A percentile compares a stretch with the other conserved stretches of the same genome.
phyloP scores from a whole-genome alignment of 2,888 invertebrate genomes.

The Cartodere bifasciata region DNA sequence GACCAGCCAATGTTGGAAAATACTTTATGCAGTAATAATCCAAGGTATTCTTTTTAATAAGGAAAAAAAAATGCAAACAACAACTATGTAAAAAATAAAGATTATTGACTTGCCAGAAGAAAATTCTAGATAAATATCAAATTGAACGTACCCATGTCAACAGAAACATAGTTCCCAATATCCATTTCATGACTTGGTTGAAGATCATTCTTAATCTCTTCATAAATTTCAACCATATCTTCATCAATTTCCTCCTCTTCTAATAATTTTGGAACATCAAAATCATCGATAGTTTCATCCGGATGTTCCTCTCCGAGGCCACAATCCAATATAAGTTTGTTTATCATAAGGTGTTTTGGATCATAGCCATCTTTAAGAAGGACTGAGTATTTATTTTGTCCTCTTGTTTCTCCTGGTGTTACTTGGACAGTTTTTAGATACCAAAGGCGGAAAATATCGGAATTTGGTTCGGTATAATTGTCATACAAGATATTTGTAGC shows the following conservation, averaged over 20 bases:
- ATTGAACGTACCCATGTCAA: no score
- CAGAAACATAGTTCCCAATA: no score
- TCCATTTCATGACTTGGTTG: no score
- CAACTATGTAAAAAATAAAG: no score
- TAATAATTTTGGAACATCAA: constrained; percentile 15
- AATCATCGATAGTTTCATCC: constrained; percentile 18
- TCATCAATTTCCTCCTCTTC: constrained; percentile 7
- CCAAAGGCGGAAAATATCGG: constrained; percentile 34
- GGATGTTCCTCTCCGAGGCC: constrained; percentile 33
- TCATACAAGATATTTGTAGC: constrained; percentile 41
- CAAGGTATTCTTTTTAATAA: no score
- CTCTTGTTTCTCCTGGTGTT: constrained; percentile 18
- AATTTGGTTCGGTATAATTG: constrained; percentile 32
- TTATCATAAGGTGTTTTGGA: constrained; percentile 36
- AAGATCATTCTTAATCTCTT: constrained; percentile 5
- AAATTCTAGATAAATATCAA: no score
- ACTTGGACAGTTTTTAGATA: constrained; percentile 30
- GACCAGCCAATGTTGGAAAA: no score
- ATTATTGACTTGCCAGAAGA: no score
- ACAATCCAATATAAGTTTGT: constrained; percentile 37
- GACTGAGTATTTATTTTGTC: constrained; percentile 39
- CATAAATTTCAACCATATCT: constrained; percentile 4
- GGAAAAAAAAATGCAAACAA: no score
- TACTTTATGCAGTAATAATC: no score
- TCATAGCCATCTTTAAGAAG: constrained; percentile 37